Base-by-base conservation (phyloP, 2,888 invertebrate genomes). In the Onthophagus sagittarius region DNA sequence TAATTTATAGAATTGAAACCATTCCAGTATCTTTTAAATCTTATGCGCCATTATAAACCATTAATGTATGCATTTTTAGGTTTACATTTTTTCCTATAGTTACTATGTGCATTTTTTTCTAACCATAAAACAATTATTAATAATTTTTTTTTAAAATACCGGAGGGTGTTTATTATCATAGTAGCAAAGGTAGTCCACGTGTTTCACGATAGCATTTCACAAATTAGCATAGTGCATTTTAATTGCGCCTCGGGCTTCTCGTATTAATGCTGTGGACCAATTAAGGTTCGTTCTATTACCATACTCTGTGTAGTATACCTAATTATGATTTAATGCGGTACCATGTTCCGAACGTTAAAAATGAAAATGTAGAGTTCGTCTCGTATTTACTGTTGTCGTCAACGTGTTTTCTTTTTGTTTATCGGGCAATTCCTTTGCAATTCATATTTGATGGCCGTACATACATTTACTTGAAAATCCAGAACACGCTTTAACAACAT, bases 181-280 rank as follows among this genome's bases (percentile, higher is more conserved):
- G 23, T 23, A 23, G 23, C 2, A 2, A 23, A 23, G 23, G 23
- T 75, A 75, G 73, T 75, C 73, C 65, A 71, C 72, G 70, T 73
- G 75, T 75, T 70, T 73, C 72, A 73, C 67, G 75, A 71, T 75
- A 75, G 71, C 73, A 73, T 67, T 73, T 73, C 73, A 71, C 75
- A 75, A 67, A 75, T 75, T 75, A 75, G 69, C 75, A 73, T 73
- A 73, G 71, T 74, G 73, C 67, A 76, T 75, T 75, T 76, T 73
- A 76, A 76, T 70, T 75, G 71, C 70, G 75, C 71, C 63, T 71
- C 74, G 73, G 76, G 74, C 76, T 23, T 23, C 23, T 23, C 23
- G 76, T 77, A 76, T 75, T 75, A 75, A 75, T 77, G 23, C 23
- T 23, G 73, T 72, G 53, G 72, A 69, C 73, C 77, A 76, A 77